A percentile compares a stretch with the other conserved stretches of the same genome.
These are phyloP conservation scores for Acyrthosiphon pisum DNA, from an alignment of 1,140 invertebrate species.

Conservation along the genomic window DNA sequence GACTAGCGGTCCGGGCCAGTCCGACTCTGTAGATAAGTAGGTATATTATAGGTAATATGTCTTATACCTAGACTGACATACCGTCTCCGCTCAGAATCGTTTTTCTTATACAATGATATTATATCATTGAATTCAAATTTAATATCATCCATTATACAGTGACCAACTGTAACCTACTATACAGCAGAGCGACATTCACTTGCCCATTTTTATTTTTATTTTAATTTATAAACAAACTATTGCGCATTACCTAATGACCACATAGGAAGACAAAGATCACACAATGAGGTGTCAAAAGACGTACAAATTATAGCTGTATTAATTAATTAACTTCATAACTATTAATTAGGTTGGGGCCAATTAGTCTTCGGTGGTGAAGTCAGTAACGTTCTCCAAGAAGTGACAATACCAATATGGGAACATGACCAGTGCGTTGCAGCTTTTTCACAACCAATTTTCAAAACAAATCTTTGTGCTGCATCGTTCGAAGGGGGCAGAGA, in stretches of 20 bases:
- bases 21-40: no score
- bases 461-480: constrained; percentile 77
- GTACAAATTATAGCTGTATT: not conserved
- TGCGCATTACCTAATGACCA: not conserved
- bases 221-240: no score
- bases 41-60: no score
- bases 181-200: no score
- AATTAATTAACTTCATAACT: not conserved
- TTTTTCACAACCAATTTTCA: constrained; percentile 70
- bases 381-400: constrained; percentile 77
- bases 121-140: no score
- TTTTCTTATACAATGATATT: no score
- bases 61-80: no score
- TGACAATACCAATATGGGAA: constrained; percentile 81
- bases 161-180: no score
- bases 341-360: constrained; percentile 74
- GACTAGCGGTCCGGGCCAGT: no score
- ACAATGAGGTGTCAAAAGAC: not conserved
- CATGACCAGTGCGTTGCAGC: constrained; percentile 72
- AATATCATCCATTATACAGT: no score
- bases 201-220: no score
- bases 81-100: no score
- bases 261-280: not conserved
- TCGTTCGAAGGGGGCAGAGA: constrained; percentile 75
- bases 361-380: constrained; percentile 70